Conservation (phyloP, 92 coral and sea anemone species). For the Epizoanthus ramosus region DNA sequence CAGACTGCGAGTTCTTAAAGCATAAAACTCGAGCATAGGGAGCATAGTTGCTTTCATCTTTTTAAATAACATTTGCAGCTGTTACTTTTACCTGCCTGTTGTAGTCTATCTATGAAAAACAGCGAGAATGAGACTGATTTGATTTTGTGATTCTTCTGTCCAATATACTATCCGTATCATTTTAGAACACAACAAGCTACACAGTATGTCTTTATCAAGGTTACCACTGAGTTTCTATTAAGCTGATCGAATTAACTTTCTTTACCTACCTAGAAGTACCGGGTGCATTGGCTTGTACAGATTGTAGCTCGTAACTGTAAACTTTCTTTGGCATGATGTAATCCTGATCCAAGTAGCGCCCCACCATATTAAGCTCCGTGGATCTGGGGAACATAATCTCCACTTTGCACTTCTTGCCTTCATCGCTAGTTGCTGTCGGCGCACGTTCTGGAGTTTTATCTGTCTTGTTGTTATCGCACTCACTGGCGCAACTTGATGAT, state of each 20-base stretch:
- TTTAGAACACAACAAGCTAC: no score
- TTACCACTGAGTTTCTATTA: not conserved
- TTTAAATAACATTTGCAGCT: no score
- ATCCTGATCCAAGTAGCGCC: slow-evolving; percentile 7
- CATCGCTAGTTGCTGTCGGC: not conserved
- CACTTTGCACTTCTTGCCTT: slow-evolving; percentile 7
- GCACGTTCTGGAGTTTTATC: not conserved
- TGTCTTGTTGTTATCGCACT: not conserved
- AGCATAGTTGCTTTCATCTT: no score
- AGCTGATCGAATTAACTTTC: not conserved
- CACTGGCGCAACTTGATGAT: not conserved
- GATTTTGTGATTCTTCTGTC: no score
- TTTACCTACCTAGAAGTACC: slow-evolving; percentile 18
- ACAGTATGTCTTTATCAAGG: no score
- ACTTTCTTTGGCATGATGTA: not conserved
- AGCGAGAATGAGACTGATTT: no score
- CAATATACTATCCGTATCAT: no score
- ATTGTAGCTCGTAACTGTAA: slow-evolving; percentile 9
- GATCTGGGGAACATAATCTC: slow-evolving; percentile 2
- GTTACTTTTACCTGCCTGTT: no score
- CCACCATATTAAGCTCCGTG: not conserved
- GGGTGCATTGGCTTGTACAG: not conserved
- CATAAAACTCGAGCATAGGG: no score
- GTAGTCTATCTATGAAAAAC: no score
- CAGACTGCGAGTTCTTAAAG: not conserved